Base-by-base conservation (phyloP, 2,797 vertebrate genomes). In the Scolopax bukidnonensis region DNA sequence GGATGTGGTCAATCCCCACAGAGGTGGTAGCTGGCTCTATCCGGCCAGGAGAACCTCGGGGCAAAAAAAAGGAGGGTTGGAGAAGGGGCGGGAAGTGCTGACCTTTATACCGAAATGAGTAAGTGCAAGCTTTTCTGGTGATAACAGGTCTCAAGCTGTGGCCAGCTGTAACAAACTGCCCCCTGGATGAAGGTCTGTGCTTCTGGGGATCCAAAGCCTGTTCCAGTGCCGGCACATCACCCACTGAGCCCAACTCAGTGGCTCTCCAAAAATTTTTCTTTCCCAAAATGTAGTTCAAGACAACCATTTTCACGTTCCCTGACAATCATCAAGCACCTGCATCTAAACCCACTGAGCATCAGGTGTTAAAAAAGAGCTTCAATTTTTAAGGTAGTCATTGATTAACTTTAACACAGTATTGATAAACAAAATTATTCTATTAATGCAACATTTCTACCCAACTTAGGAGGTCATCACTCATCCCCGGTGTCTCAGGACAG, bases 151-250 rank as follows among this genome's bases (percentile, higher is more conserved):
- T 60, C n/a, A 48, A 64, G 25, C 3, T 81, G 77, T 84, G 84
- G 25, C 9, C 63, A 38, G 45, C 27, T 71, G 0, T 43, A 60
- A 28, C 0, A 0, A 78, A 77, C 16, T 8, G 10, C 4, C 5
- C 38, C 4, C 16, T 36, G 40, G 28, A 59, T 73, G 63, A 65
- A 38, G 5, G 9, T 12, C 16, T 8, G 23, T 33, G 40, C 20
- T 67, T 48, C 54, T 6, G 4, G 33, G 21, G 27, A 51, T 38
- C 25, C 0, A 6, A 27, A 28, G 33, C n/a, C 10, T 16, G 13
- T 40, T 71, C 23, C 54, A 61, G 16, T 5, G 27, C 53, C 51
- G 41, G 38, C 25, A 19, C 12, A 9, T 0, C 8, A 1, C 18
- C 30, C 56, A 38, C 25, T 47, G 45, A 43, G n/a, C 12, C 30